phyloP scores from a whole-genome alignment of 2,888 invertebrate genomes.

The Marronus borbonicus region DNA sequence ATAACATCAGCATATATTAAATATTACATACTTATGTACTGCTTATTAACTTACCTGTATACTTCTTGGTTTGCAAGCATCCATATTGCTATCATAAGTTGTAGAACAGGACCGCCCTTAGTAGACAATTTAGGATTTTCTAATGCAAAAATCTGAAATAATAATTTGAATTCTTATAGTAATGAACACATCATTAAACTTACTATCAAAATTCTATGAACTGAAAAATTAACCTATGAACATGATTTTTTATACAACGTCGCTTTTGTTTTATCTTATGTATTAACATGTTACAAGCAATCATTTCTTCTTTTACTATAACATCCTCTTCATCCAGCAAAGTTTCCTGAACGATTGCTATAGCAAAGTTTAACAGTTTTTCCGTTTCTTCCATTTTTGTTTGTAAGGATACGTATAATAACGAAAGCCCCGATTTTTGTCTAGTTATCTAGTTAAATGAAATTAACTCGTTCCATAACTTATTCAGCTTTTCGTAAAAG shows the following conservation, averaged over 20 bases:
- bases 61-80: slow-evolving; percentile 19
- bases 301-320: too few relatives aligned
- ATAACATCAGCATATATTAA: neutral
- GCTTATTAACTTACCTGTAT: slow-evolving; percentile 2
- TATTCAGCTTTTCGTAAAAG: neutral
- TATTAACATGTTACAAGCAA: too few relatives aligned
- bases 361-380: too few relatives aligned
- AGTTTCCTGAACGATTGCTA: too few relatives aligned
- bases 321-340: too few relatives aligned
- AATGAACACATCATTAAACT: slow-evolving; percentile 9
- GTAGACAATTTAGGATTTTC: slow-evolving; percentile 1
- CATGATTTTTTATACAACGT: slow-evolving; percentile 9
- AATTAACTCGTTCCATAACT: slow-evolving; percentile 19
- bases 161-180: slow-evolving; percentile 11
- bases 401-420: neutral
- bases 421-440: slow-evolving; percentile 1
- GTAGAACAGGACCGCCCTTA: neutral
- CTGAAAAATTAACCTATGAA: slow-evolving; percentile 9
- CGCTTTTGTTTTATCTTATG: too few relatives aligned
- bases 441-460: neutral
- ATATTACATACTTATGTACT: slow-evolving; percentile 16
- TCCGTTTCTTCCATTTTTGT: too few relatives aligned
- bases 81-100: slow-evolving; percentile 11
- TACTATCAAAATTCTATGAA: slow-evolving; percentile 16
- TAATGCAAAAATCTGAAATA: slow-evolving; percentile 16